Base-by-base conservation (phyloP, 2,888 invertebrate genomes). In the Idaea straminata region DNA sequence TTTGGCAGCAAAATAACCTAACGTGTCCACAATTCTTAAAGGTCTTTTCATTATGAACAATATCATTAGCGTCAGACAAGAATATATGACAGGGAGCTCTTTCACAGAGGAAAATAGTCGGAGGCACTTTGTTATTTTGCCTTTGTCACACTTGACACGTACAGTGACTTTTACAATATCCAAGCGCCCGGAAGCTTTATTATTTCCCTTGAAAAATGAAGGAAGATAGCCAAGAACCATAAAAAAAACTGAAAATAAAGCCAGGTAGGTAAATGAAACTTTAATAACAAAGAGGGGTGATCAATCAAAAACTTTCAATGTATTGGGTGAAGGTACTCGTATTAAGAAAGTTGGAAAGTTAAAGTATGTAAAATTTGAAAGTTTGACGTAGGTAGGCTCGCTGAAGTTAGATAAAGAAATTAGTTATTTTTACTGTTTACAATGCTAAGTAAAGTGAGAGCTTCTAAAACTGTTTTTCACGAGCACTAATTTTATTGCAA, bases 181-280 rank as follows among this genome's bases (percentile, higher is more conserved):
- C 10, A 47, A 47, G 47, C 13, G 10, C 47, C 47, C 47, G 47
- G 47, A 58, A 16, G 7, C 59, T 59, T 16, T 59, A 59, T 59
- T 59, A 34, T 34, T 4, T 34, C 16, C 34, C 10, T 15, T 59
- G 59, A 59, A 25, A 59, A 59, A 59, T 59, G 59, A 34, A 59
- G 59, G 34, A 59, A 34, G 59, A 34, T 16, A 15, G 59, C 59
- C 34, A 25, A 7, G 58, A 25, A 59, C 7, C 25, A 5, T 3
- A 15, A 34, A 59, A 15, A 34, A 59, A 25, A 59, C 59, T 34
- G 59, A 59, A 59, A 16, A 68, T 47, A 64, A 61, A 69, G 62
- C 64, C 63, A 66, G 65, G 67, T 67, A 67, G 65, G 67, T 69
- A 67, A 65, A 67, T 66, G 66, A 67, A 67, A 67, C 67, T 69